A percentile compares a stretch with the other conserved stretches of the same genome.
phyloP scores from a whole-genome alignment of 2,797 vertebrate genomes.

The Rousettus madagascariensis region DNA sequence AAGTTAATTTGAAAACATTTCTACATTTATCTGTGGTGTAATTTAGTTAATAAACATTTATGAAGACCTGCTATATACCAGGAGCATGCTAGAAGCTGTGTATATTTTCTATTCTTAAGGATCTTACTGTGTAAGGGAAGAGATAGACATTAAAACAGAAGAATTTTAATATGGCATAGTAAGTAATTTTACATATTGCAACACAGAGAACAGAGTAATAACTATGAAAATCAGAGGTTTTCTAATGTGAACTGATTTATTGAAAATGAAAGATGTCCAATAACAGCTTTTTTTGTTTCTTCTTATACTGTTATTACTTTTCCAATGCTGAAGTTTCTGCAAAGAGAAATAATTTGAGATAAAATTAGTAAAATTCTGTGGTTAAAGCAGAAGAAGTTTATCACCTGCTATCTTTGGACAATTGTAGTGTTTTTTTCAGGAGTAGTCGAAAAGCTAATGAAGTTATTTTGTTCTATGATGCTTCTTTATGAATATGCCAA shows the following conservation, averaged over 20 bases:
- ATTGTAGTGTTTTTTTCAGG: neutral
- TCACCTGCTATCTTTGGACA: neutral
- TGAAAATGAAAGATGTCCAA: neutral
- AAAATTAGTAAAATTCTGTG: neutral
- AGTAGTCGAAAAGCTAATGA: neutral
- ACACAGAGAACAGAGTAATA: neutral
- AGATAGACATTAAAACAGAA: neutral
- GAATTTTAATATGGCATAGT: neutral
- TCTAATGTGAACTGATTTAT: neutral
- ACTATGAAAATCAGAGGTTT: neutral
- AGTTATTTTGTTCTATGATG: neutral
- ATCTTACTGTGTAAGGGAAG: neutral
- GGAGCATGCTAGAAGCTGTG: neutral
- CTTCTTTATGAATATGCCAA: neutral
- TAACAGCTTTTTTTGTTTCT: neutral
- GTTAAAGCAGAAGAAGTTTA: neutral
- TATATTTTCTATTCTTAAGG: neutral
- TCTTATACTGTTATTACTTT: neutral
- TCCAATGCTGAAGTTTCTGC: neutral
- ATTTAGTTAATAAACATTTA: neutral
- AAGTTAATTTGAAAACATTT: neutral
- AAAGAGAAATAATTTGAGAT: slow-evolving; percentile 10
- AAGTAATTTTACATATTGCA: neutral
- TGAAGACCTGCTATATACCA: neutral
- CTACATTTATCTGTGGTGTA: neutral